Percentiles rank a stretch among this genome's conserved stretches.
Conservation (phyloP, 92 coral and sea anemone species). For the Palythoa grandiflora region DNA sequence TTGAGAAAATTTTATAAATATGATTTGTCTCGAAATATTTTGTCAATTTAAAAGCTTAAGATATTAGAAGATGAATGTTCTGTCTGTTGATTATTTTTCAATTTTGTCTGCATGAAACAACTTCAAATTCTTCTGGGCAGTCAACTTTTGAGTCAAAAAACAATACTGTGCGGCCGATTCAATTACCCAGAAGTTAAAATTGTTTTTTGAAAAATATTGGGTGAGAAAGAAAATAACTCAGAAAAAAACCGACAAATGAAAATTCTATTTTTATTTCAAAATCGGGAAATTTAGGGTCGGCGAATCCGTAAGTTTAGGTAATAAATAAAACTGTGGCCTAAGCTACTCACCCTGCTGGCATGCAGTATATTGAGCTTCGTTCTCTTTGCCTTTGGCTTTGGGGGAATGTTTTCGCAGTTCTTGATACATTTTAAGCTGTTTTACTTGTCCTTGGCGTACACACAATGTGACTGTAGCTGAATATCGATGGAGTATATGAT, state of each 20-base stretch:
- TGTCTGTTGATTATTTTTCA: not conserved
- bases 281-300: slow-evolving; percentile 10
- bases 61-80: not conserved
- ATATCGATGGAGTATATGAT: slow-evolving; percentile 48
- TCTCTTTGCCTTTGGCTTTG: slow-evolving; percentile 68
- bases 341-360: slow-evolving; percentile 23
- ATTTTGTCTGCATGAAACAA: not conserved
- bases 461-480: slow-evolving; percentile 48
- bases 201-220: not conserved
- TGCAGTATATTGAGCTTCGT: slow-evolving; percentile 43
- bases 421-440: slow-evolving; percentile 49
- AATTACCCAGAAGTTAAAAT: not conserved
- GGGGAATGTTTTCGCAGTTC: slow-evolving; percentile 11
- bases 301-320: slow-evolving; percentile 8
- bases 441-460: slow-evolving; percentile 51
- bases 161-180: not conserved
- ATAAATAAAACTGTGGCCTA: slow-evolving; percentile 13
- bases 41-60: slow-evolving; percentile 9
- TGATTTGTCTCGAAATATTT: slow-evolving; percentile 4
- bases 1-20: slow-evolving; percentile 8
- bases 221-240: not conserved
- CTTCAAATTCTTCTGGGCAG: not conserved
- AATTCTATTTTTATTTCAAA: too few relatives aligned
- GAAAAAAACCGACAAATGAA: slow-evolving; percentile 7
- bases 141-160: not conserved